These are phyloP conservation scores for Cyprinodon tularosa DNA, from an alignment of 2,113 vertebrate genomes.

Conservation along the genomic window DNA sequence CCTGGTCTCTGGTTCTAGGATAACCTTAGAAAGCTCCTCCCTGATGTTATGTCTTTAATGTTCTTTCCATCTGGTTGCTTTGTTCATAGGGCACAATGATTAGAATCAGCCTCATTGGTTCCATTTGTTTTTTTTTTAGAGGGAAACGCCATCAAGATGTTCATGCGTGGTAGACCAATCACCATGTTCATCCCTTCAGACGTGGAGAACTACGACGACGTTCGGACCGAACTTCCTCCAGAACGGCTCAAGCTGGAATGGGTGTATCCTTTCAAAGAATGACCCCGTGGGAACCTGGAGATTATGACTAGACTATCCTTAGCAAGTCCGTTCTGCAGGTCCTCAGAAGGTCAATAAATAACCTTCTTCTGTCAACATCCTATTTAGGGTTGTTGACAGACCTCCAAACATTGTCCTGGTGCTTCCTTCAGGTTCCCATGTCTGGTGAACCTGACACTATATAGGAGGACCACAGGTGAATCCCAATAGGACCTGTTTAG, in stretches of 20 bases:
- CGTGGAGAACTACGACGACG: constrained; percentile 91
- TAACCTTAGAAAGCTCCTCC: not conserved
- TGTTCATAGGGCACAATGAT: not conserved
- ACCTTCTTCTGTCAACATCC: no score
- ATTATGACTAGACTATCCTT: not conserved
- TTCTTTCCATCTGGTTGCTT: not conserved
- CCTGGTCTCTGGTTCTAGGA: not conserved
- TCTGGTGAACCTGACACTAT: no score
- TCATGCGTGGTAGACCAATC: constrained; percentile 97
- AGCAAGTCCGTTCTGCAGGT: no score
- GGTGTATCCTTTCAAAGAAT: constrained; percentile 89
- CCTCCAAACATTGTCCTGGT: not conserved
- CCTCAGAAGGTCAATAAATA: no score
- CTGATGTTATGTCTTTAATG: not conserved
- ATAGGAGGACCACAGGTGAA: not conserved
- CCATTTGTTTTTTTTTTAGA: constrained; percentile 79
- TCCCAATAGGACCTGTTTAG: not conserved
- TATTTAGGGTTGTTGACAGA: no score
- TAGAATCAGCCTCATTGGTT: not conserved
- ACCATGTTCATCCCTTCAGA: constrained; percentile 98
- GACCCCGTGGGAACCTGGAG: no score
- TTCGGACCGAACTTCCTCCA: constrained; percentile 90
- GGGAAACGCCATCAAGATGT: constrained; percentile 97
- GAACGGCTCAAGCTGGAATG: constrained; percentile 97
- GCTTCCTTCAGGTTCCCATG: not conserved